Evolutionary conservation across 2,797 vertebrate genomes (phyloP).

Genomic region (Pangasius sanitwongsei): DNA sequence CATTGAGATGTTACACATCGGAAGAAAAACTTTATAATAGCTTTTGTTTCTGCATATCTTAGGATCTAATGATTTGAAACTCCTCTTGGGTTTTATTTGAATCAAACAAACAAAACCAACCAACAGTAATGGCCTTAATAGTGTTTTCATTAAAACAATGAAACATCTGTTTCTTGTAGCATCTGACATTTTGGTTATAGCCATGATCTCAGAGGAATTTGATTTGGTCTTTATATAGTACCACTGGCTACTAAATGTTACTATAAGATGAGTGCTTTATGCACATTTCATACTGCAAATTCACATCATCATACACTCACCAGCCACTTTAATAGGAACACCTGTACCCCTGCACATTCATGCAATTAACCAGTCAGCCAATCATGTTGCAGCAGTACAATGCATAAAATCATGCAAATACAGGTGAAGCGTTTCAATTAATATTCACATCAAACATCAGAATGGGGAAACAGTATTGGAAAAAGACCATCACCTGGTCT

Average conservation of each 20-base stretch:
- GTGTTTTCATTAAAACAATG: neutral
- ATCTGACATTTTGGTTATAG: neutral
- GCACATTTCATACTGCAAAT: neutral
- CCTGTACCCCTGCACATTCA: neutral
- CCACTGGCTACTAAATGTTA: neutral
- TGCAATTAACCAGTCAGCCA: neutral
- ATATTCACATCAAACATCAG: neutral
- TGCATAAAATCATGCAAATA: neutral
- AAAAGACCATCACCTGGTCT: neutral
- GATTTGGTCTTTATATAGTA: neutral
- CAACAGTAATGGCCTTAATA: neutral
- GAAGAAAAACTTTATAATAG: neutral
- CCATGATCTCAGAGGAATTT: neutral
- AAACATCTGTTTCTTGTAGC: neutral
- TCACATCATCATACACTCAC: neutral
- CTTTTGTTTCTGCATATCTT: neutral
- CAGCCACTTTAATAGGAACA: neutral
- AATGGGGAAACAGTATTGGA: neutral
- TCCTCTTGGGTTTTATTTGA: neutral
- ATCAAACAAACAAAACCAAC: neutral
- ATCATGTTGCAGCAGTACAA: neutral
- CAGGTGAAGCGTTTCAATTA: neutral
- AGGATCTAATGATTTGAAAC: neutral
- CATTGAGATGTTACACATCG: conserved; percentile 4
- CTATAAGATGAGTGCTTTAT: too few relatives aligned